Evolutionary conservation across 2,797 vertebrate genomes (phyloP).

Genomic region (Scolopax bukidnonensis): DNA sequence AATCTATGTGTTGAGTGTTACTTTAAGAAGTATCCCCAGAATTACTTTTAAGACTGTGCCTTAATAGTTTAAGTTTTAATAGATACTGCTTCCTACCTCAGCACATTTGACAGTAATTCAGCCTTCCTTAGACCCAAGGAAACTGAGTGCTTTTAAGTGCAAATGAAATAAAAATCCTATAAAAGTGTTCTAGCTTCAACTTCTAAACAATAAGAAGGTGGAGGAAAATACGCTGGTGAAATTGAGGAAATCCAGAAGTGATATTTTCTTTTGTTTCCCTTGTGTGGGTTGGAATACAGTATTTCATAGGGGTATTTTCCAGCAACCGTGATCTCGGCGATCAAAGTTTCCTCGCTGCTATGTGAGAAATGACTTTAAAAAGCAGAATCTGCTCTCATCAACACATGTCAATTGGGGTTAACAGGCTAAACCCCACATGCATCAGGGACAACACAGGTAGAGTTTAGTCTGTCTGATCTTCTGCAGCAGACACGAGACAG

Average conservation of each 20-base stretch:
- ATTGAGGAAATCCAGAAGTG: background rate
- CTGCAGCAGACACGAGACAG: background rate
- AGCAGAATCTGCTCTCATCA: background rate
- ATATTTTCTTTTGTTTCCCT: background rate
- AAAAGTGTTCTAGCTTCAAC: background rate
- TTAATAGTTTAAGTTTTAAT: background rate
- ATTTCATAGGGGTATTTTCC: slow-evolving; percentile 1
- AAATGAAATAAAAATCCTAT: background rate
- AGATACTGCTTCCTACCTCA: background rate
- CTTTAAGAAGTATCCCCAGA: background rate
- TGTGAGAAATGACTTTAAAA: background rate
- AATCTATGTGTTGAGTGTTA: background rate
- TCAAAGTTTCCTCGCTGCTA: background rate
- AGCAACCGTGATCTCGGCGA: background rate
- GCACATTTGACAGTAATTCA: background rate
- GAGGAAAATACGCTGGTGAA: background rate
- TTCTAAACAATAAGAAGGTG: background rate
- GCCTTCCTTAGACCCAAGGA: background rate
- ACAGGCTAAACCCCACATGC: background rate
- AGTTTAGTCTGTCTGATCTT: background rate
- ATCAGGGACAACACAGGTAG: background rate
- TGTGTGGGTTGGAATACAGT: background rate
- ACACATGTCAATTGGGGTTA: accelerated
- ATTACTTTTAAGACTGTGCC: background rate
- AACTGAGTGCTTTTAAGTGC: background rate